Evolutionary conservation across 2,888 invertebrate genomes (phyloP), one percentile per base, ranked within the genome.

Genomic region (Chloromyia formosa): DNA sequence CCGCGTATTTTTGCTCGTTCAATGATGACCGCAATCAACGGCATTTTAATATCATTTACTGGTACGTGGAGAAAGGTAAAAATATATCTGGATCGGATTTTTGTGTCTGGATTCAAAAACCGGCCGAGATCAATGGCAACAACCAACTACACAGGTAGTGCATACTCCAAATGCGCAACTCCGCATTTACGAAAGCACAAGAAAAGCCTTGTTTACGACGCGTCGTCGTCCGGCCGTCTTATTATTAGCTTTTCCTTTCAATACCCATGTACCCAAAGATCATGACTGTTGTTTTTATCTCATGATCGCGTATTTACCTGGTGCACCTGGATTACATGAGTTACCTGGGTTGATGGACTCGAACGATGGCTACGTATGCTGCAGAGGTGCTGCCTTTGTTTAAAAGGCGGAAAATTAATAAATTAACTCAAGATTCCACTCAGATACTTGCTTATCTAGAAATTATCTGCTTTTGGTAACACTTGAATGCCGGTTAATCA

Each of bases 211-310:
- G 27, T 35, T 49, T 64, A 56, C 27, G 27, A 35, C 27, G 42
- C 64, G 40, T 42, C 64, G 23, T 54, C 58, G 27, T 35, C 10
- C 16, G 35, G 35, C 2, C 71, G 20, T 20, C 54, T 7, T 69
- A 53, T 69, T 45, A 49, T 66, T 53, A 20, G 35, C 69, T 69
- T 69, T 69, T 69, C 69, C 69, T 69, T 69, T 69, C 69, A 69
- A 54, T 66, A n/a, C n/a, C n/a, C n/a, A 66, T 49, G 35, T 16
- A 16, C 27, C n/a, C 27, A 35, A n/a, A 71, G 23, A 56, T 69
- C 71, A 18, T 56, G 71, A 71, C 18, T 71, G 12, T 56, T 54
- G 58, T 58, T 16, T 56, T 58, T 58, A 27, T 14, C 40, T 16
- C 58, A 35, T 35, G 27, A 35, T 35, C 27, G 27, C 27, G 7